Percentiles rank a stretch among this genome's conserved stretches.
Evolutionary conservation across 2,797 vertebrate species (phyloP).

Genomic region (Aplochiton taeniatus): DNA sequence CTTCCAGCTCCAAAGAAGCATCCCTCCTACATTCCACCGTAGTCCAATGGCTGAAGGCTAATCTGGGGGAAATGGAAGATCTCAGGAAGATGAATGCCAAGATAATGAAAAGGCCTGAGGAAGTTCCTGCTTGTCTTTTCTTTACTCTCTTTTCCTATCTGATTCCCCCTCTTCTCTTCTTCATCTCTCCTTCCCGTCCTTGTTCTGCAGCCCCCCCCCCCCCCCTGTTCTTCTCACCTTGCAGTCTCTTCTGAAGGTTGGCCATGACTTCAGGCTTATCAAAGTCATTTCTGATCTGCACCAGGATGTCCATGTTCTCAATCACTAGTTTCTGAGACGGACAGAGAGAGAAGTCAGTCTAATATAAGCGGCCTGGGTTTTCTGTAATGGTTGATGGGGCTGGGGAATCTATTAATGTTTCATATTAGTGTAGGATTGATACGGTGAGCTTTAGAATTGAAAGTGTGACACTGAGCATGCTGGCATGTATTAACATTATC

Average conservation of each 20-base stretch:
- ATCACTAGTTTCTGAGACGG: slow-evolving; percentile 85
- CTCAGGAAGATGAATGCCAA: no score
- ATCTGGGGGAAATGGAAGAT: not conserved
- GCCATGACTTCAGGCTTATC: slow-evolving; percentile 81
- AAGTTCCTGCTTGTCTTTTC: not conserved
- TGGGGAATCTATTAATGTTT: no score
- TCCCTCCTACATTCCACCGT: no score
- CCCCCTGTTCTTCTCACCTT: slow-evolving; percentile 61
- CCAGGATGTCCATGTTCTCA: slow-evolving; percentile 93
- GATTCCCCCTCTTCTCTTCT: not conserved
- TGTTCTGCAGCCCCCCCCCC: not conserved
- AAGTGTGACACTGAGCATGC: no score
- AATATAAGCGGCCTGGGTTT: slow-evolving; percentile 13
- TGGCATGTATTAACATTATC: no score
- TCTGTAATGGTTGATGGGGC: not conserved
- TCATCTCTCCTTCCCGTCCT: not conserved
- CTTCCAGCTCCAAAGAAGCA: no score
- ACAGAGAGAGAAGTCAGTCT: slow-evolving; percentile 21
- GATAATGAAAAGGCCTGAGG: no score
- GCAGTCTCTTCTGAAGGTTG: slow-evolving; percentile 79
- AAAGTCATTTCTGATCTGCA: slow-evolving; percentile 89
- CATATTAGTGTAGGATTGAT: no score
- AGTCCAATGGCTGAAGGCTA: not conserved
- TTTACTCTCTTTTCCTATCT: not conserved
- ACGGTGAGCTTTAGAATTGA: no score